phyloP scores from a whole-genome alignment of 2,797 vertebrate genomes.

The Ptychobarbus kaznakovi region DNA sequence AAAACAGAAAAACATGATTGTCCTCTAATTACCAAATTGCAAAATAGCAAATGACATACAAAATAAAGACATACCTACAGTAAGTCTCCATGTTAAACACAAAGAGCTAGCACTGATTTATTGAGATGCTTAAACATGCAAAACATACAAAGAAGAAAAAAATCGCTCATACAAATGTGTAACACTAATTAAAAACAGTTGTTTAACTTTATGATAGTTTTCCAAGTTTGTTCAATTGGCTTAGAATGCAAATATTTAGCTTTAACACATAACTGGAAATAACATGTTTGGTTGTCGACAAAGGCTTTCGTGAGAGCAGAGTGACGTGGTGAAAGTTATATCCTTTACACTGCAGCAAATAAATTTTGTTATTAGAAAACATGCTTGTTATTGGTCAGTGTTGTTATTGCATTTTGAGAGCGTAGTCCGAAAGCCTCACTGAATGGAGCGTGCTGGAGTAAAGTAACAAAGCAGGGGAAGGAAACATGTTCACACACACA shows the following conservation, averaged over 20 bases:
- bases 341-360: slow-evolving; percentile 51
- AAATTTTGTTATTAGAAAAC: slow-evolving; percentile 52
- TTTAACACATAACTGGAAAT: slow-evolving; percentile 12
- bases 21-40: background rate
- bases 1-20: background rate
- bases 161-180: background rate
- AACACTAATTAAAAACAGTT: slow-evolving; percentile 15
- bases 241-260: slow-evolving; percentile 30
- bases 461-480: slow-evolving; percentile 57
- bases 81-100: background rate
- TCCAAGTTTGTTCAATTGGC: slow-evolving; percentile 20
- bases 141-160: background rate
- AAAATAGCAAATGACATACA: background rate
- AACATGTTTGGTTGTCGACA: slow-evolving; percentile 48
- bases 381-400: slow-evolving; percentile 47
- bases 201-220: slow-evolving; percentile 12
- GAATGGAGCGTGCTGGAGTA: slow-evolving; percentile 52
- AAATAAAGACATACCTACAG: background rate
- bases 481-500: slow-evolving; percentile 53
- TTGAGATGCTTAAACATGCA: background rate
- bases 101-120: background rate
- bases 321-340: slow-evolving; percentile 44
- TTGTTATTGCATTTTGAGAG: slow-evolving; percentile 56
- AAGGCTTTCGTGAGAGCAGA: slow-evolving; percentile 40
- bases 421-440: slow-evolving; percentile 32